Evolutionary conservation across 2,113 vertebrate species (phyloP), one percentile per base, ranked within the genome.

Genomic region (Leptobrachium leishanense): DNA sequence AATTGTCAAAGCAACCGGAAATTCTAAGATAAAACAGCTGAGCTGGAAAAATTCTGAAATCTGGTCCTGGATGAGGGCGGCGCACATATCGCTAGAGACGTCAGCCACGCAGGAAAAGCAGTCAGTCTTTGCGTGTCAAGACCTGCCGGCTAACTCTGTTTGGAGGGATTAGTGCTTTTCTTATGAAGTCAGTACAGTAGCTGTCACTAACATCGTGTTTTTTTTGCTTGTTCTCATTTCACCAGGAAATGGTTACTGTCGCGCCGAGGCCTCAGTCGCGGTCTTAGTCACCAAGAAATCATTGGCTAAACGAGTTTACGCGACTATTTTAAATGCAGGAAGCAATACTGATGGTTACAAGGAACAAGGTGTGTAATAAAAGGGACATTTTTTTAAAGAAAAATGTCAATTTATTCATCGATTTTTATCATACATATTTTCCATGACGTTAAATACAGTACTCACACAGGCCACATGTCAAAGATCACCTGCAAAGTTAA

Each of bases 281-380:
- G 81, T 97, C 63, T 81, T 99, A 69, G 79, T 99, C 84, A 96
- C 91, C 50, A 98, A 91, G 88, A 94, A 88, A 66, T 95, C 94
- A 2, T 81, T 90, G 84, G 96, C 97, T 15, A 96, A 90, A 82
- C 90, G 98, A 55, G 85, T 96, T 13, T 99, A 99, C 0, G 95
- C 96, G 59, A 98, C 97, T 0, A 84, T 99, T 77, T 78, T 98
- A 39, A 98, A 95, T 9, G 92, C 96, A 9, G 95, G 96, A 62
- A 93, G 87, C 88, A 99, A 99, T 89, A 98, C 96, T 0, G 98
- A 99, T 9, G 98, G 98, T 70, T 95, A 84, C 87, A 99, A 99
- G 86, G 95, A 99, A 64, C 95, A 98, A 93, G 97, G 97, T 98
- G 76, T 43, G 85, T 31, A 31, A 31, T 31, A 31, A 31, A 31